Evolutionary conservation across 2,888 invertebrate genomes (phyloP).

Genomic region (Embidobia sp.): DNA sequence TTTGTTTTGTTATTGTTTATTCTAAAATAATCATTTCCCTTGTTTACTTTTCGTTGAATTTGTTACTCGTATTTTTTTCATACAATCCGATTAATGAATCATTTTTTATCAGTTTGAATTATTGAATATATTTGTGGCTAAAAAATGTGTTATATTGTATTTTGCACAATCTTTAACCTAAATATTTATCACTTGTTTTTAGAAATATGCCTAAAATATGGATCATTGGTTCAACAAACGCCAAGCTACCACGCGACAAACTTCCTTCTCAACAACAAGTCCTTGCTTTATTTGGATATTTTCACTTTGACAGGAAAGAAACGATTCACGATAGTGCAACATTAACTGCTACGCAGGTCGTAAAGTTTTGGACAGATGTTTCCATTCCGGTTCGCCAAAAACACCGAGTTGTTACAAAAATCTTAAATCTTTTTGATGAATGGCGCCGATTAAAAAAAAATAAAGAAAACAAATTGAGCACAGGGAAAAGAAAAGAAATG

Average conservation of each 20-base stretch:
- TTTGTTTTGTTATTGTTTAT: too few relatives aligned
- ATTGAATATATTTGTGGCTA: too few relatives aligned
- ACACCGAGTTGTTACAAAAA: not conserved
- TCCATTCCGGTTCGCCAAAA: not conserved
- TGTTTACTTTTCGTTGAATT: too few relatives aligned
- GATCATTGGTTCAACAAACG: not conserved
- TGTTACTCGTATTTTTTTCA: too few relatives aligned
- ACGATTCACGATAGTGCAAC: not conserved
- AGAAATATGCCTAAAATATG: not conserved
- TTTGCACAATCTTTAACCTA: too few relatives aligned
- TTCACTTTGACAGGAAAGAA: not conserved
- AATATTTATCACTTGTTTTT: too few relatives aligned
- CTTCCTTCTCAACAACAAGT: constrained; percentile 5
- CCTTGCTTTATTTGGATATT: constrained; percentile 1
- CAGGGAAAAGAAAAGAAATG: constrained; percentile 13
- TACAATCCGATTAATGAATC: too few relatives aligned
- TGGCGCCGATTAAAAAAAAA: not conserved
- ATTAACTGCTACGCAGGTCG: not conserved
- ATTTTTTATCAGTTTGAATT: too few relatives aligned
- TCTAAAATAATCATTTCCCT: too few relatives aligned
- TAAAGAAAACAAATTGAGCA: not conserved
- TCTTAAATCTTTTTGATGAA: not conserved
- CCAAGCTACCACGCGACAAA: not conserved
- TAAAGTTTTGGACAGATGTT: not conserved
- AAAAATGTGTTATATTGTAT: too few relatives aligned